A percentile compares a stretch with the other conserved stretches of the same genome.
Conservation (phyloP, 2,113 vertebrate genomes). For the Trichechus manatus region DNA sequence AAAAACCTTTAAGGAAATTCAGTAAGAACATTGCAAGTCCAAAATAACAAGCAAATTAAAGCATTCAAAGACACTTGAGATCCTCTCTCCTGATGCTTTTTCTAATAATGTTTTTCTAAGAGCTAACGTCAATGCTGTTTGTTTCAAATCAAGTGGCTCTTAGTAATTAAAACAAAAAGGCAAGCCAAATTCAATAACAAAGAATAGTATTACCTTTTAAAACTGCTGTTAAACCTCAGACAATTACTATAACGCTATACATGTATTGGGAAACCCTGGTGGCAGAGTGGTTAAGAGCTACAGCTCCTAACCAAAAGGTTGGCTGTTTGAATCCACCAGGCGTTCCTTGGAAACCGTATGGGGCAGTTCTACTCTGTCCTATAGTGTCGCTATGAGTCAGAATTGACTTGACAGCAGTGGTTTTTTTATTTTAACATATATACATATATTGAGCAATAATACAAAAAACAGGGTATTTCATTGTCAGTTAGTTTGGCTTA, state of each 20-base stretch:
- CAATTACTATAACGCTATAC: not conserved
- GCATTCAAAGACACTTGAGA: slow-evolving; percentile 30
- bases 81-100: not conserved
- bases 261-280: no score
- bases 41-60: slow-evolving; percentile 80
- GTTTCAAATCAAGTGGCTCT: not conserved
- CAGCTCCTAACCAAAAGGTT: no score
- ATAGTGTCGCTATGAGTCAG: no score
- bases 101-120: not conserved
- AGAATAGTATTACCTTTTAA: not conserved
- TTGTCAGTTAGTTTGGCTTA: not conserved
- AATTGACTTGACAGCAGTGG: no score
- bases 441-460: not conserved
- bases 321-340: no score
- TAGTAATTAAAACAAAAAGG: slow-evolving; percentile 23
- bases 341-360: no score
- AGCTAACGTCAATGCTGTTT: not conserved
- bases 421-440: no score
- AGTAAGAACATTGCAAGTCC: slow-evolving; percentile 68
- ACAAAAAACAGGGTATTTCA: not conserved
- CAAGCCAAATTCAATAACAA: not conserved
- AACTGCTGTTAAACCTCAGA: not conserved
- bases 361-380: no score
- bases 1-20: slow-evolving; percentile 78
- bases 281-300: no score